Conservation (phyloP, 2,113 vertebrate genomes). For the Megaceryle maxima region DNA sequence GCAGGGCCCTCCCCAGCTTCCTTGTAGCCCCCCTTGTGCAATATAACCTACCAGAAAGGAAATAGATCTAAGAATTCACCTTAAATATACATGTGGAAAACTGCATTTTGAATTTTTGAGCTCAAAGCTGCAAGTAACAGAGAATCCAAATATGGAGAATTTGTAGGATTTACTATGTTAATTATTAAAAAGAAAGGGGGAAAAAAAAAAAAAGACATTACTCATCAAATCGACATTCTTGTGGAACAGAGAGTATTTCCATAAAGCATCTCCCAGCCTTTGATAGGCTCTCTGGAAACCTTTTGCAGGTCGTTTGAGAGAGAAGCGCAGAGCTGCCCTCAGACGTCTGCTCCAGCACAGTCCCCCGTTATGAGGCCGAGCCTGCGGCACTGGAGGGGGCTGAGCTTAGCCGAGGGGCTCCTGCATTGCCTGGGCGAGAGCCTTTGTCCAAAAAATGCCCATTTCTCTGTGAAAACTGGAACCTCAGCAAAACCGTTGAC, state of each 20-base stretch:
- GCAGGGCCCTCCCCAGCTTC: not conserved
- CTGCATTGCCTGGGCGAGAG: not conserved
- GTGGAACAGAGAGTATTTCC: not conserved
- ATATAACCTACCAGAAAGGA: not conserved
- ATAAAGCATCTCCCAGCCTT: not conserved
- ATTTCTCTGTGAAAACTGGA: not conserved
- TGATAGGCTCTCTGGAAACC: not conserved
- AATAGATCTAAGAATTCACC: not conserved
- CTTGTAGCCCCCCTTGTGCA: too few species aligned
- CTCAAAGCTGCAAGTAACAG: not conserved
- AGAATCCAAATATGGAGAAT: not conserved
- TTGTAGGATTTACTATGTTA: not conserved
- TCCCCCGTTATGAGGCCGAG: not conserved
- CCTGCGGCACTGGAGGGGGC: not conserved
- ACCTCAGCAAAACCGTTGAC: not conserved
- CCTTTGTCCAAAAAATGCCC: not conserved
- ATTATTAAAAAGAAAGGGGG: not conserved
- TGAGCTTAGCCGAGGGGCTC: not conserved
- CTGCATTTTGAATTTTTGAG: not conserved
- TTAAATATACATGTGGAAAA: not conserved
- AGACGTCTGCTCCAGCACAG: rapidly evolving
- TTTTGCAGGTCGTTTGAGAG: not conserved
- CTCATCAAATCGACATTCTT: not conserved
- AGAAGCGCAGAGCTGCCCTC: not conserved
- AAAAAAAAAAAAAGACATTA: not conserved